Evolutionary conservation across 2,797 vertebrate species (phyloP), one percentile per base, ranked within the genome.

Genomic region (Micromesistius poutassou): DNA sequence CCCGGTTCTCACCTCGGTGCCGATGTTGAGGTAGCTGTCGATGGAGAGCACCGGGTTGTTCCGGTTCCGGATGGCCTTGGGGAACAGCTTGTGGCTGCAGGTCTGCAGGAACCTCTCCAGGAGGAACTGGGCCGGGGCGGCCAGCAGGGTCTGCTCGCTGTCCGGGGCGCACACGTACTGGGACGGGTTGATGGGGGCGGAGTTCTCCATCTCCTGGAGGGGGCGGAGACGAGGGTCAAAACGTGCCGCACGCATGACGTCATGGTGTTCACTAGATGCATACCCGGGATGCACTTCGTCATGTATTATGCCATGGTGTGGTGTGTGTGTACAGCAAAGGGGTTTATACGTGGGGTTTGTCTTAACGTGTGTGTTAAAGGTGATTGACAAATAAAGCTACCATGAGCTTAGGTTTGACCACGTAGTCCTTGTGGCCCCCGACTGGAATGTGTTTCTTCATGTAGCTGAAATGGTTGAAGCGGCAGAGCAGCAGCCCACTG

Each of bases 391-490:
- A 25, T 13, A 72, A 50, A 55, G 87, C 88, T 88, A 99, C 98
- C 96, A 95, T 87, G 68, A 97, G 93, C 92, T 98, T 99, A 72
- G 98, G 96, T 88, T 97, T 98, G 84, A 99, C 94, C 19, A 93
- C 88, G 36, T 97, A 96, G 87, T 97, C 96, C 88, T 96, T 95
- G 83, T 96, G 96, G 77, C 98, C 96, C 72, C 97, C 97, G 28
- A 95, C 95, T 82, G 96, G 96, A 87, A 99, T 95, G 80, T 97
- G 94, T 87, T 99, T 99, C 92, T 99, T 99, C 98, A 99, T 98
- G 88, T 98, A 92, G 83, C 95, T 98, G 94, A 99, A 98, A 88
- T 94, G 93, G 90, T 99, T 98, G 88, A 99, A 99, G 88, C 98
- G 96, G 89, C 97, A 99, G 85, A 99, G 94, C 84, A 98, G 95